phyloP scores from a whole-genome alignment of 2,113 vertebrate genomes.

The Romanogobio albipinnatus region DNA sequence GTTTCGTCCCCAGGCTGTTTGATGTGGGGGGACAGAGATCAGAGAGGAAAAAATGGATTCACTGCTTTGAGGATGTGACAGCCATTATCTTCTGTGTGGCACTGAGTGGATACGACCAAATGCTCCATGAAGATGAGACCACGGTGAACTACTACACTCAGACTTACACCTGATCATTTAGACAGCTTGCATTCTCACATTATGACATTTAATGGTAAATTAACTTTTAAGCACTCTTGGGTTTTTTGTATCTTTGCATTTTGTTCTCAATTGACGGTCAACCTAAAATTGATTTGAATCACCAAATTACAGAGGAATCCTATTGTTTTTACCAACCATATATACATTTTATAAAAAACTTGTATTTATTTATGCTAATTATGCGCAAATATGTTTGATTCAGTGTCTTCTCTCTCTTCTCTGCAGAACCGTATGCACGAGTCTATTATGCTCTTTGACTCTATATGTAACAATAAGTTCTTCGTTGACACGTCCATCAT shows the following conservation, averaged over 20 bases:
- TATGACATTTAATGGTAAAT: neutral
- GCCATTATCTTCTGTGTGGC: constrained; percentile 98
- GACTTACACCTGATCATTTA: constrained; percentile 10
- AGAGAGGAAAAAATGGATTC: constrained; percentile 98
- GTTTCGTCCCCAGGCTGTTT: constrained; percentile 83
- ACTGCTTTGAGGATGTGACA: constrained; percentile 98
- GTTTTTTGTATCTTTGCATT: neutral
- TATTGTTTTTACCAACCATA: neutral
- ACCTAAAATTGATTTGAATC: neutral
- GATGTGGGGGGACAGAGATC: constrained; percentile 96
- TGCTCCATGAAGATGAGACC: constrained; percentile 97
- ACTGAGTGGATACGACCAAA: constrained; percentile 96
- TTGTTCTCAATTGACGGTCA: neutral
- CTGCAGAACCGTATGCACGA: constrained; percentile 99
- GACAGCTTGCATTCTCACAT: neutral
- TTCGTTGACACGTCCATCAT: constrained; percentile 99
- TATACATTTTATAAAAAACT: neutral
- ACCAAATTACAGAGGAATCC: neutral
- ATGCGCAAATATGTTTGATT: neutral
- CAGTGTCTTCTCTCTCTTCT: constrained; percentile 8
- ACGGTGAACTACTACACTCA: constrained; percentile 82
- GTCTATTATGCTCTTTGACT: constrained; percentile 99
- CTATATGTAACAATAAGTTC: constrained; percentile 99
- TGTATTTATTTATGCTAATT: neutral
- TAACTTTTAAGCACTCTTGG: neutral